A percentile compares a stretch with the other conserved stretches of the same genome.
Evolutionary conservation across 2,888 invertebrate genomes (phyloP).

Genomic region (Platycheirus rosarum): DNA sequence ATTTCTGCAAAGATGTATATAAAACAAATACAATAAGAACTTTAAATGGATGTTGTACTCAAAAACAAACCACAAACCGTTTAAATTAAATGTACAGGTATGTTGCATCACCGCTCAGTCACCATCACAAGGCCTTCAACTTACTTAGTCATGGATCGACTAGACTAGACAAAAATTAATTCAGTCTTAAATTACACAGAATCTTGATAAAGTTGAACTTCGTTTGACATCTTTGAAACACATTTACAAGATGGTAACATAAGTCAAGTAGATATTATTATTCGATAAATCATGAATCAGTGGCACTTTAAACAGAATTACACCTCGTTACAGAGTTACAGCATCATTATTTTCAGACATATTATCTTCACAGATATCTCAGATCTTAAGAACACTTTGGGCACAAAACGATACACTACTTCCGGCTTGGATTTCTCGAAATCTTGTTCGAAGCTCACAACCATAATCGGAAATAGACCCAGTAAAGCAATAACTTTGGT

Average conservation of each 20-base stretch:
- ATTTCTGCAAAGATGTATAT: too few relatives aligned
- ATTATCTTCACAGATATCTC: neutral
- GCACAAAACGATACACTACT: conserved; percentile 18
- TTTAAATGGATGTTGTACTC: too few relatives aligned
- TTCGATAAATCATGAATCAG: conserved; percentile 36
- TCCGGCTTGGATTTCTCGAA: conserved; percentile 55
- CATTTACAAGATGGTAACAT: neutral
- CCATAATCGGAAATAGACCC: conserved; percentile 49
- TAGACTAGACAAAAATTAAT: conserved; percentile 22
- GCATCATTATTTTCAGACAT: neutral
- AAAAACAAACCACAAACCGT: conserved; percentile 8
- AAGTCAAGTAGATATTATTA: neutral
- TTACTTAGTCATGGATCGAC: conserved; percentile 54
- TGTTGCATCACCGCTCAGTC: conserved; percentile 45
- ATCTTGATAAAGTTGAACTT: conserved; percentile 15
- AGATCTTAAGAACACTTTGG: conserved; percentile 19
- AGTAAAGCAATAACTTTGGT: conserved; percentile 25
- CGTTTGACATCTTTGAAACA: conserved; percentile 25
- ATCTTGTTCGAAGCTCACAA: conserved; percentile 23
- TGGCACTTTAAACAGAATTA: conserved; percentile 25
- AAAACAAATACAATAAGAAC: too few relatives aligned
- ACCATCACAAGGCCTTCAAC: conserved; percentile 43
- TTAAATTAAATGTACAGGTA: conserved; percentile 39
- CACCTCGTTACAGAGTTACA: conserved; percentile 24
- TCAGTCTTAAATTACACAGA: conserved; percentile 20